Evolutionary conservation across 2,797 vertebrate genomes (phyloP), one percentile per base, ranked within the genome.

Genomic region (Dromococcyx pavoninus): DNA sequence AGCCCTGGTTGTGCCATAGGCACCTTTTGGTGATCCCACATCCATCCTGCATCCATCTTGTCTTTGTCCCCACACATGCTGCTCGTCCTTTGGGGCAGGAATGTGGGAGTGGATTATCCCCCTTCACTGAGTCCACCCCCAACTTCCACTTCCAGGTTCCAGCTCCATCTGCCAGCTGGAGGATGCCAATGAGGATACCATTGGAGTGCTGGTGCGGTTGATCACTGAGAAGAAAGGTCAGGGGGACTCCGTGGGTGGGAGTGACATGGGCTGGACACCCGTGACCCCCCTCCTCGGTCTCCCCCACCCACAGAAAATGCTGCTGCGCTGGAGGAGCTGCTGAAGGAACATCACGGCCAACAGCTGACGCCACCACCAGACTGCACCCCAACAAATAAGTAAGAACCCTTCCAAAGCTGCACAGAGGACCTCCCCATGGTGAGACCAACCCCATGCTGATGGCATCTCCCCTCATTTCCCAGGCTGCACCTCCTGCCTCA

Each of bases 171-270:
- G 98, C 96, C 97, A 98, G 89, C 95, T 98, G 4, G 99, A 99
- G 21, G 99, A 99, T 5, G 86, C 98, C 90, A 99, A 99, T 0
- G 99, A 99, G 97, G 99, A 99, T 98, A 99, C 99, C 76, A 99
- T 99, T 13, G 98, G 99, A 27, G 98, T 99, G 89, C 97, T 99
- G 92, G 99, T 99, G 76, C 98, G 99, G 58, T 98, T 99, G 74
- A 99, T 99, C 93, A 99, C 99, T 0, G 99, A 99, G 96, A 99
- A 99, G 95, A 99, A 99, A 99, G 99, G 99, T 99, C 62, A 21
- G 95, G 44, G 8, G 22, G 6, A 13, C 3, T 30, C 7, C 17
- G 13, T 6, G 14, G 24, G 27, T 15, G 73, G 39, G 33, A 25
- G 22, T 19, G 60, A 25, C 27, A n/a, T 2, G 6, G 50, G 30